Base-by-base conservation (phyloP, 2,113 vertebrate species). In the Eretmochelys imbricata region DNA sequence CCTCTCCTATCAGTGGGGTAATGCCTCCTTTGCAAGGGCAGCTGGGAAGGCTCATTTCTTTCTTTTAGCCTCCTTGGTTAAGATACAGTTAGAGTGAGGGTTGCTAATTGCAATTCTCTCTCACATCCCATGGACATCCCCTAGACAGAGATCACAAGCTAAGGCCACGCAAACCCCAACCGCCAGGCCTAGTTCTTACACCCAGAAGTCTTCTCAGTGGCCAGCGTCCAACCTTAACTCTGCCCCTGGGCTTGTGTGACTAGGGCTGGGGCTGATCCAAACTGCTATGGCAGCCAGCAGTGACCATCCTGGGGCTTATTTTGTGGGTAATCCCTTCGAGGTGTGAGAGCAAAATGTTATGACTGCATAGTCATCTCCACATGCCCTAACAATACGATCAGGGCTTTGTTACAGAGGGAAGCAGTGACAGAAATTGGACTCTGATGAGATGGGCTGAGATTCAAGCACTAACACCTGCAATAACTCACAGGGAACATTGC, bases 341-440 rank as follows among this genome's bases (percentile, higher is more conserved):
- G 31, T 27, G 35, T 17, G 19, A 0, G 1, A 22, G 80, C 2
- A 38, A 42, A 54, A 65, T 0, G 27, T 25, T 62, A 62, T 62
- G 59, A 62, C 27, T 6, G 11, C 59, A 8, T 8, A 82, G 4
- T 27, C 46, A 6, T 31, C 72, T 31, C 55, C 59, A 31, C 46
- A 62, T 80, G 46, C 8, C 24, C 22, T 8, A 6, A 20, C 8
- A 5, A 20, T n/a, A n/a, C 5, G 19, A 10, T 19, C 38, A 42
- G 5, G 38, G 72, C 17, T 46, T 76, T 20, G 16, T 42, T 76
- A 25, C 38, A 76, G 72, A 46, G 10, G 0, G 2, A 25, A 50
- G 69, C 35, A 35, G 62, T 11, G 62, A 38, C 10, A 20, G 69
- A 53, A 27, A 22, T 8, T 22, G 65, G 65, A 22, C 49, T 54